These are phyloP conservation scores for Zaprionus gabonicus DNA, from an alignment of 1,140 invertebrate species.

Conservation along the genomic window DNA sequence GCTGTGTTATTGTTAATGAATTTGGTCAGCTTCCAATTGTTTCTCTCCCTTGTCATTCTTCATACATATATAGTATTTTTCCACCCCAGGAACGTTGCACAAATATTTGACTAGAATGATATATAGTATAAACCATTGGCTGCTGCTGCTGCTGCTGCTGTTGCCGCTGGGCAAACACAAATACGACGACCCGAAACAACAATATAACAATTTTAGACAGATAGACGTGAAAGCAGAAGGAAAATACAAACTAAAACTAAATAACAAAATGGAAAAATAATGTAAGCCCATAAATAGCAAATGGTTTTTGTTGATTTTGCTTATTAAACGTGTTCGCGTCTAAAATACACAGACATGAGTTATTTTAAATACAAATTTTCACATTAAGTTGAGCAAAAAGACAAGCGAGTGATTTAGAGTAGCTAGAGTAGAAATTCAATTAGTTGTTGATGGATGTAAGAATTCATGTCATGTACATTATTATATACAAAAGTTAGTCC, in stretches of 20 bases:
- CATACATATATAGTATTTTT: slow-evolving; percentile 35
- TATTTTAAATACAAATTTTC: not conserved
- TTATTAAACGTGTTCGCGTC: slow-evolving; percentile 36
- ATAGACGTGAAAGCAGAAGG: not conserved
- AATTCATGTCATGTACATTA: too few relatives aligned
- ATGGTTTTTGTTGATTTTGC: slow-evolving; percentile 14
- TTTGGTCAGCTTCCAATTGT: slow-evolving; percentile 26
- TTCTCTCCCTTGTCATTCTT: slow-evolving; percentile 37
- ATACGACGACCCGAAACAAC: slow-evolving; percentile 4
- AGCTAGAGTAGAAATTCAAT: too few relatives aligned
- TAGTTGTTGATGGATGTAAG: not conserved
- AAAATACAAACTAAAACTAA: slow-evolving; percentile 16
- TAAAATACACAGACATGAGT: slow-evolving; percentile 1
- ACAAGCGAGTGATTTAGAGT: not conserved
- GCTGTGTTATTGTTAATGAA: slow-evolving; percentile 49
- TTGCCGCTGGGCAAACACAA: slow-evolving; percentile 40
- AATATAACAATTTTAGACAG: slow-evolving; percentile 1
- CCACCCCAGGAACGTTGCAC: slow-evolving; percentile 28
- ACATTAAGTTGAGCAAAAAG: not conserved
- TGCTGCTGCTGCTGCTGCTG: slow-evolving; percentile 7
- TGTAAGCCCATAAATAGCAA: slow-evolving; percentile 24
- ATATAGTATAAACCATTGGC: slow-evolving; percentile 29
- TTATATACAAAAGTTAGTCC: too few relatives aligned
- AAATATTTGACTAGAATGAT: slow-evolving; percentile 53
- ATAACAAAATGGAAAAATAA: slow-evolving; percentile 43